phyloP scores from a whole-genome alignment of 1,140 invertebrate genomes.

The Penaeus vannamei region DNA sequence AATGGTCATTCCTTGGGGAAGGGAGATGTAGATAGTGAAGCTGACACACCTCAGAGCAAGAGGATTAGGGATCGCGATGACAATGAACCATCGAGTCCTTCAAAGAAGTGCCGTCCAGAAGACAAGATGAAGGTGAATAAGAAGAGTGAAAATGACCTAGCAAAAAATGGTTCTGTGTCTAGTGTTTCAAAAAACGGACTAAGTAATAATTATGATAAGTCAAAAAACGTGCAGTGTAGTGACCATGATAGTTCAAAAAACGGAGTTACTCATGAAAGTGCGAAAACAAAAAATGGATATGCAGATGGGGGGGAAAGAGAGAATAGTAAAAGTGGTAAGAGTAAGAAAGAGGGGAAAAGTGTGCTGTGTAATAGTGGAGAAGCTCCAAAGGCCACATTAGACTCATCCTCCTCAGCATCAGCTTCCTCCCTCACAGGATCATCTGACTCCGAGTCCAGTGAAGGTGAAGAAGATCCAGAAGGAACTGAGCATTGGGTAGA shows the following conservation, averaged over 20 bases:
- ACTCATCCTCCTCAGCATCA: constrained; percentile 35
- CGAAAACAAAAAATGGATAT: constrained; percentile 41
- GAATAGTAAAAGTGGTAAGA: constrained; percentile 31
- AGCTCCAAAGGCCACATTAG: neutral
- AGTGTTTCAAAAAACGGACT: constrained; percentile 50
- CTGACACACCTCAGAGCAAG: constrained; percentile 31
- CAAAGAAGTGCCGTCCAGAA: constrained; percentile 54
- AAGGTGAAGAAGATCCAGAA: constrained; percentile 32
- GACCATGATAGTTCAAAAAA: constrained; percentile 48
- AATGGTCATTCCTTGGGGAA: constrained; percentile 13
- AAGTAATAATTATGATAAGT: constrained; percentile 32
- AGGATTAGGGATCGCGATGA: constrained; percentile 50
- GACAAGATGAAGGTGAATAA: constrained; percentile 14
- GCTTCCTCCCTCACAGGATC: constrained; percentile 25
- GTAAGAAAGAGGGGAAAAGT: constrained; percentile 16
- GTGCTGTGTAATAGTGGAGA: constrained; percentile 1
- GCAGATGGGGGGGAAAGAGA: constrained; percentile 18
- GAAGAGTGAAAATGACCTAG: constrained; percentile 28
- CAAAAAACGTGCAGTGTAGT: constrained; percentile 47
- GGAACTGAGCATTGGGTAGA: constrained; percentile 51
- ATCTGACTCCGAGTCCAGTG: constrained; percentile 38
- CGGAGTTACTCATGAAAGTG: constrained; percentile 40
- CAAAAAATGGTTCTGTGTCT: constrained; percentile 36
- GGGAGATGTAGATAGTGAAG: neutral
- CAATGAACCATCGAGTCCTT: constrained; percentile 51